Percentiles rank a stretch among this genome's conserved stretches.
Conservation (phyloP, 2,888 invertebrate species). For the Cheilosia scutellata region DNA sequence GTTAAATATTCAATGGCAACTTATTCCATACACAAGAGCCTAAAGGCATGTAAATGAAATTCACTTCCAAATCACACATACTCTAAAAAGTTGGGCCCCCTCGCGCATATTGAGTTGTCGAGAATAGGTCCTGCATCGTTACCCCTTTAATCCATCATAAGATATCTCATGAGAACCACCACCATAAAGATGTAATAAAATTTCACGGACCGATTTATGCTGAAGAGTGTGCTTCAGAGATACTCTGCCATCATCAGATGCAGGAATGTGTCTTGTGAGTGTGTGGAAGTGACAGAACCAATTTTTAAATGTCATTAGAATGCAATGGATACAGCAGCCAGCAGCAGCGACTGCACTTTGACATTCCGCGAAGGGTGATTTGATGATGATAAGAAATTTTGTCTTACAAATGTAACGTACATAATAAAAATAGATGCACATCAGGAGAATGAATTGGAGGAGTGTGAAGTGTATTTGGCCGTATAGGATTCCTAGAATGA, state of each 20-base stretch:
- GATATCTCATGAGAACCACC: slow-evolving; percentile 55
- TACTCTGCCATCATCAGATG: neutral
- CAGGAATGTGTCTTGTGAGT: neutral
- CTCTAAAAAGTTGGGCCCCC: slow-evolving; percentile 1
- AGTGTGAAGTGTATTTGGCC: neutral
- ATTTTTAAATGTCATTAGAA: slow-evolving; percentile 61
- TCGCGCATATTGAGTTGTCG: slow-evolving; percentile 11
- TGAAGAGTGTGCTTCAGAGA: neutral
- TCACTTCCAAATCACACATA: slow-evolving; percentile 3
- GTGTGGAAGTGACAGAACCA: slow-evolving; percentile 37
- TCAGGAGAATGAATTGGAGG: too few relatives aligned
- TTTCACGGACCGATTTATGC: slow-evolving; percentile 61
- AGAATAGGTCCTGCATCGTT: slow-evolving; percentile 45
- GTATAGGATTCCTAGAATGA: neutral
- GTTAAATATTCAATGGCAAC: slow-evolving; percentile 36
- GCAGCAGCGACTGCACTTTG: slow-evolving; percentile 41
- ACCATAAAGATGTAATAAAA: slow-evolving; percentile 60
- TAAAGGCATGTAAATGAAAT: slow-evolving; percentile 10
- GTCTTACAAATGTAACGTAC: neutral
- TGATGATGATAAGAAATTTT: slow-evolving; percentile 28
- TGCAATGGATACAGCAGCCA: slow-evolving; percentile 17
- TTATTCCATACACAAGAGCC: slow-evolving; percentile 1
- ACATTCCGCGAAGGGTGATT: slow-evolving; percentile 34
- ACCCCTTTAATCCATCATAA: slow-evolving; percentile 60
- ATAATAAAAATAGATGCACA: neutral